Evolutionary conservation across 1,140 invertebrate genomes (phyloP).

Genomic region (Zaprionus taronus): DNA sequence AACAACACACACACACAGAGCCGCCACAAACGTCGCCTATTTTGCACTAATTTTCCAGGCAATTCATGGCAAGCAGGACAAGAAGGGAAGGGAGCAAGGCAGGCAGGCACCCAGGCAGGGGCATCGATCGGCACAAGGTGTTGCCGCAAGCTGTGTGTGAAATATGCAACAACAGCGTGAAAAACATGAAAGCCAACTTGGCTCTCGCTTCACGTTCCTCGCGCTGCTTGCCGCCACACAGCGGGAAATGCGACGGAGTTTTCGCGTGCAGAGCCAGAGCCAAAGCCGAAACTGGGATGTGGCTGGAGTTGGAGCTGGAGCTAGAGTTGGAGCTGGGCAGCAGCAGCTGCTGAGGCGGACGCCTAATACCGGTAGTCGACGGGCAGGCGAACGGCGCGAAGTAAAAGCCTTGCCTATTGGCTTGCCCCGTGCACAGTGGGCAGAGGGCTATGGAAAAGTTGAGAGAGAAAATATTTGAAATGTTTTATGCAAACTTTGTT

Average conservation of each 20-base stretch:
- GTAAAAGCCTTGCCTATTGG: conserved; percentile 8
- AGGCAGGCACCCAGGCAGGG: background rate
- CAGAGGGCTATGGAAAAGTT: background rate
- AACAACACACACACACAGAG: conserved; percentile 24
- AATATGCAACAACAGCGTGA: conserved; percentile 81
- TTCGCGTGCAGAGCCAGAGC: conserved; percentile 63
- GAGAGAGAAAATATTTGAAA: background rate
- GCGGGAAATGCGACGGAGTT: conserved; percentile 70
- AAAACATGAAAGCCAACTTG: conserved; percentile 75
- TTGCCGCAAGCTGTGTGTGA: conserved; percentile 82
- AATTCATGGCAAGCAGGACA: conserved; percentile 32
- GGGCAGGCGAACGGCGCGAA: conserved; percentile 22
- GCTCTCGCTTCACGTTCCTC: background rate
- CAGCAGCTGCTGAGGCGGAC: conserved; percentile 33
- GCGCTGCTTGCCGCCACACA: conserved; percentile 51
- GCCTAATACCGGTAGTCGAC: conserved; percentile 74
- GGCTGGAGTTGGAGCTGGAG: conserved; percentile 38
- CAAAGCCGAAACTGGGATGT: conserved; percentile 16
- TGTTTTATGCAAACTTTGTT: background rate
- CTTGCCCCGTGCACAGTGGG: conserved; percentile 29
- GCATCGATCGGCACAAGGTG: conserved; percentile 51
- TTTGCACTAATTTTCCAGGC: conserved; percentile 77
- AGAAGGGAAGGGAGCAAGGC: background rate
- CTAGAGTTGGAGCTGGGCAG: conserved; percentile 34
- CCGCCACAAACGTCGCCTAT: conserved; percentile 49